phyloP scores from a whole-genome alignment of 2,797 vertebrate genomes.

The Microctenopoma stevenorrisi region DNA sequence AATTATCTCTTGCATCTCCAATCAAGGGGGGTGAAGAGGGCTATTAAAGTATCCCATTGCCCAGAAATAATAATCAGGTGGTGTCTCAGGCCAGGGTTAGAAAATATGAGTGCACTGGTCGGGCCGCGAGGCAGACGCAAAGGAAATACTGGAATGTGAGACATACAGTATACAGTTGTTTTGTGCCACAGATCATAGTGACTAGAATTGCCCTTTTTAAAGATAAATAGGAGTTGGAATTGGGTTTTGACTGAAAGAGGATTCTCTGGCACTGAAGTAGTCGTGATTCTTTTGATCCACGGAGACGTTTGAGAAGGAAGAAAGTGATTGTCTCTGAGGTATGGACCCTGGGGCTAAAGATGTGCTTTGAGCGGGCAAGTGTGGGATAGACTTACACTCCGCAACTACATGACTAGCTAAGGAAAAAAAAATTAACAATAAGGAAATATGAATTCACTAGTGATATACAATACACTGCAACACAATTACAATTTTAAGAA shows the following conservation, averaged over 20 bases:
- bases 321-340: slow-evolving; percentile 37
- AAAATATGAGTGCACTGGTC: slow-evolving; percentile 69
- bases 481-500: not conserved
- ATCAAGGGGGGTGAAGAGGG: slow-evolving; percentile 76
- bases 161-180: slow-evolving; percentile 59
- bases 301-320: slow-evolving; percentile 39
- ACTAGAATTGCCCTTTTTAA: slow-evolving; percentile 41
- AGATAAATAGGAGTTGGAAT: slow-evolving; percentile 50
- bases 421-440: not conserved
- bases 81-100: slow-evolving; percentile 68
- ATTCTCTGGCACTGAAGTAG: slow-evolving; percentile 51
- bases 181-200: slow-evolving; percentile 47
- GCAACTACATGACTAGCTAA: slow-evolving; percentile 18
- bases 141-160: slow-evolving; percentile 69
- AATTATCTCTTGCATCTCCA: slow-evolving; percentile 83
- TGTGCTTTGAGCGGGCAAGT: slow-evolving; percentile 13
- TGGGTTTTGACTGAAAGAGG: slow-evolving; percentile 52
- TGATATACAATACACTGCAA: not conserved
- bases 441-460: slow-evolving; percentile 10
- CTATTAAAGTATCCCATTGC: slow-evolving; percentile 86
- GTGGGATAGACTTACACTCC: slow-evolving; percentile 22
- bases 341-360: slow-evolving; percentile 39
- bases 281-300: slow-evolving; percentile 55
- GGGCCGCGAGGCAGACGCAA: slow-evolving; percentile 62
- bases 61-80: slow-evolving; percentile 84